Evolutionary conservation across 2,113 vertebrate genomes (phyloP), one percentile per base, ranked within the genome.

Genomic region (Carassius carassius): DNA sequence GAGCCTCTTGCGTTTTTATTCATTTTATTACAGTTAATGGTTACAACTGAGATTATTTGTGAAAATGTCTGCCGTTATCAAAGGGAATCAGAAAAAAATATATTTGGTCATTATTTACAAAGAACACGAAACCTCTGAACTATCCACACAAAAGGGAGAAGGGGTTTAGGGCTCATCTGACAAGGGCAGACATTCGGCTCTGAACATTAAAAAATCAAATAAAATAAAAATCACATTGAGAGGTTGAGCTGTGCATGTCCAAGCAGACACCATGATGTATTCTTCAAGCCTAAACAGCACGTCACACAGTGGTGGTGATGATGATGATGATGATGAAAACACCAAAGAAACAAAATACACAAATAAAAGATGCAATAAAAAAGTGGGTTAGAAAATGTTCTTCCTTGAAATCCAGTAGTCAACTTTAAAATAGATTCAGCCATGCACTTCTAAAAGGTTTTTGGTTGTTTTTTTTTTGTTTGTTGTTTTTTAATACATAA

Each of bases 101-200:
- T 93, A 93, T 96, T 96, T 95, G 95, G 95, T 96, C 94, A 95
- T 95, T 97, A 97, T 97, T 96, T 97, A 97, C 96, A 96, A 89
- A 96, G 91, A 95, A 94, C 91, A 92, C 93, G 92, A 93, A 88
- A 91, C 94, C 92, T 94, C 94, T 92, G 92, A 95, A 93, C 95
- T 95, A 95, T 88, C 90, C 94, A 92, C 94, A 94, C 92, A 92
- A 93, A 93, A 92, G 92, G 92, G 92, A 89, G 76, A 81, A 92
- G 87, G 90, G 84, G 78, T 65, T 86, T 78, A 92, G 90, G 86
- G 88, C 73, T 89, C 35, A 87, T 94, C 94, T 95, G 94, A 95
- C 94, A 94, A 94, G 90, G 93, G 95, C 94, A 94, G 95, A 95
- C 96, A 96, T 94, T 93, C 90, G 74, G 87, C 90, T 86, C 90